Base-by-base conservation (phyloP, 2,113 vertebrate genomes). In the Chionis minor region DNA sequence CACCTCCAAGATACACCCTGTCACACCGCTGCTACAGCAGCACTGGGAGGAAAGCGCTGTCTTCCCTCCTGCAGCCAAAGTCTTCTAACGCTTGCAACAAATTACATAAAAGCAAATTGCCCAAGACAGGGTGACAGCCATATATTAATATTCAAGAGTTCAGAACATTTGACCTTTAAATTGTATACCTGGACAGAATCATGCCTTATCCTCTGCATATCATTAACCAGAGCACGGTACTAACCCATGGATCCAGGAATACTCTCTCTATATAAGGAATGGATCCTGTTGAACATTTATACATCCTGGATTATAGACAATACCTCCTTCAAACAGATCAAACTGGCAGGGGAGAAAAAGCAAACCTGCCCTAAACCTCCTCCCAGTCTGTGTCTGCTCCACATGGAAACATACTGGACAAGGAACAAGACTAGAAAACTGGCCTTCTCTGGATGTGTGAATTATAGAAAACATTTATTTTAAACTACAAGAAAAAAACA, bases 81-180 rank as follows among this genome's bases (percentile, higher is more conserved):
- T 52, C 87, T 88, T 77, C 67, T 61, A 90, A 93, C 56, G 71
- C 90, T 93, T 71, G 22, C 92, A 77, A 94, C 33, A 61, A 97
- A 95, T 28, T 42, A 66, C 79, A 54, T 2, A 4, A 74, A 52
- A 72, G 30, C 10, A 86, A 67, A 59, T 56, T 24, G 45, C 35
- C 52, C 63, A 47, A 42, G 75, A 26, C 28, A 86, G 47, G 21
- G n/a, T 78, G 83, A 78, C 63, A 90, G 33, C 15, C 49, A 65
- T 4, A 14, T 16, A 61, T 66, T 27, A 32, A 56, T 88, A 17
- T n/a, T 61, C 49, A 78, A 44, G 82, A 63, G 38, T 35, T 86
- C 38, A 71, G 27, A 81, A 52, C 18, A 35, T 59, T 21, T 58
- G 63, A 70, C 65, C 75, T 84, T 81, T 84, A 51, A 58, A 45